Evolutionary conservation across 2,113 vertebrate species (phyloP).

Genomic region (Dicaeum eximium): DNA sequence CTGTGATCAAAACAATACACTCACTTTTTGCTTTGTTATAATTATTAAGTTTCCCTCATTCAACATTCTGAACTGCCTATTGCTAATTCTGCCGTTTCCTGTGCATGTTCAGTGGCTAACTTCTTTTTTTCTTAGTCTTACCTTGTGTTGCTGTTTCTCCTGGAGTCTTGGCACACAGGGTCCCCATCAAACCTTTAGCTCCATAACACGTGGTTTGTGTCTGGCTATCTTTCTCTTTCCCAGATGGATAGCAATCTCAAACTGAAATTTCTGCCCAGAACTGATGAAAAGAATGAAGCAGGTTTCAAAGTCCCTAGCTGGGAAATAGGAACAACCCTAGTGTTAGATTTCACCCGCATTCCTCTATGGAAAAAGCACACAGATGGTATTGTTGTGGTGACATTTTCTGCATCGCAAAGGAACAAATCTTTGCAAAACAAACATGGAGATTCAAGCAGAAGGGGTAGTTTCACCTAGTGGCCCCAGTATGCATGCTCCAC

Average conservation of each 20-base stretch:
- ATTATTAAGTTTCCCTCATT: neutral
- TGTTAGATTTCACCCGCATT: neutral
- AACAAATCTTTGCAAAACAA: neutral
- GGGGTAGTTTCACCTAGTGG: neutral
- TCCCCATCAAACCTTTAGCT: neutral
- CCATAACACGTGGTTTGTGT: neutral
- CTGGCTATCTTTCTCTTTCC: neutral
- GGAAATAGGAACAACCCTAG: neutral
- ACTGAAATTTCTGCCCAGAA: neutral
- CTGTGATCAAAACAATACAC: neutral
- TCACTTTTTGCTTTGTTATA: neutral
- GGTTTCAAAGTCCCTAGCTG: neutral
- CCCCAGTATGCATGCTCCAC: accelerated
- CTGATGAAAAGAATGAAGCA: neutral
- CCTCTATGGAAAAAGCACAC: neutral
- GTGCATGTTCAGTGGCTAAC: neutral
- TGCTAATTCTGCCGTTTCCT: neutral
- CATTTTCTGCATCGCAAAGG: neutral
- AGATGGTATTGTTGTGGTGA: neutral
- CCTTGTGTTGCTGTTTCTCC: neutral
- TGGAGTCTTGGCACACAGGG: neutral
- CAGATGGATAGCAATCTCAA: neutral
- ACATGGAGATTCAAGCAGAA: neutral
- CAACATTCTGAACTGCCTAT: neutral
- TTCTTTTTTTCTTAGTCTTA: neutral